Conservation (phyloP, 2,888 invertebrate genomes). For the Baccha elongata region DNA sequence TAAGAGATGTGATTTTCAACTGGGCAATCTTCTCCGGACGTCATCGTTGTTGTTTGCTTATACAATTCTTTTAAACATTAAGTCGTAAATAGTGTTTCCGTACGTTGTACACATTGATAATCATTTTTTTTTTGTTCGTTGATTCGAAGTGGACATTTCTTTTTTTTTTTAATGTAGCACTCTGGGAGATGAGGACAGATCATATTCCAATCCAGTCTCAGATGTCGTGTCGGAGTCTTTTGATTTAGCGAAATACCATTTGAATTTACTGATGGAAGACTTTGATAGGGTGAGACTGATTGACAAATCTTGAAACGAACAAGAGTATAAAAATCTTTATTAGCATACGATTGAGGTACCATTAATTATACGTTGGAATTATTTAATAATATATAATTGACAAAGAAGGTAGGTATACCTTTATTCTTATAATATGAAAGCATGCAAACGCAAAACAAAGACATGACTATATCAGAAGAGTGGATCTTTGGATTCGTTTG, state of each 20-base stretch:
- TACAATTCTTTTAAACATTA: constrained; percentile 51
- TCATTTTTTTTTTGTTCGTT: constrained; percentile 19
- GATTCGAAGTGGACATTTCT: not conserved
- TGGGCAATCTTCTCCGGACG: constrained; percentile 29
- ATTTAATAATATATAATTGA: constrained; percentile 41
- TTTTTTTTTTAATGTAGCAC: constrained; percentile 8
- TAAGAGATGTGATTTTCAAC: constrained; percentile 57
- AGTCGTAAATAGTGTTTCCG: constrained; percentile 71
- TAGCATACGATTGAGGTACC: constrained; percentile 51
- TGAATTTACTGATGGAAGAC: constrained; percentile 45
- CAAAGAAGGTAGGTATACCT: no score
- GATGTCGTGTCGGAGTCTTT: constrained; percentile 54
- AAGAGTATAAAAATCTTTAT: constrained; percentile 61
- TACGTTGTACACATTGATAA: constrained; percentile 45
- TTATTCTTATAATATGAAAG: no score
- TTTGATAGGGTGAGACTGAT: constrained; percentile 41
- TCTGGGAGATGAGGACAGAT: constrained; percentile 34
- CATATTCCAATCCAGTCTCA: no score
- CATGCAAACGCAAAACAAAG: no score
- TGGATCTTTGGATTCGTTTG: no score
- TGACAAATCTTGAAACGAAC: constrained; percentile 13
- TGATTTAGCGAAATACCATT: constrained; percentile 63
- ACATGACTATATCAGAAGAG: no score
- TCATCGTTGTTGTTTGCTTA: constrained; percentile 23
- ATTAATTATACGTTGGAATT: constrained; percentile 54